Conservation (phyloP, 92 coral and sea anemone species). For the Meandrina meandrites region DNA sequence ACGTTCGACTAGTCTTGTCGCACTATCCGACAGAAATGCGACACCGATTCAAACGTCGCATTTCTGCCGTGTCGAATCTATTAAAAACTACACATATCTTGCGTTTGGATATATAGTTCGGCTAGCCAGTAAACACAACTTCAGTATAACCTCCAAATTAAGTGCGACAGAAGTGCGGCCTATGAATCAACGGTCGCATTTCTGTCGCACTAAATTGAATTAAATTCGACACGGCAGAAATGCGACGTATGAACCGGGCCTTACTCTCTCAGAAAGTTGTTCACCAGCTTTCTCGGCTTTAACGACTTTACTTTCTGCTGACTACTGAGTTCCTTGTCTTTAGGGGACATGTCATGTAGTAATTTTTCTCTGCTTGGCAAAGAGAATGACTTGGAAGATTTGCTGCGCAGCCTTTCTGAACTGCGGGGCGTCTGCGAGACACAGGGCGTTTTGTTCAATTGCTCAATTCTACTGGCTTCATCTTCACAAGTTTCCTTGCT, state of each 20-base stretch:
- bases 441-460: constrained; percentile 16
- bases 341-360: constrained; percentile 62
- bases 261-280: constrained; percentile 90
- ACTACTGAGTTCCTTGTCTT: constrained; percentile 15
- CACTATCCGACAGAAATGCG: constrained; percentile 3
- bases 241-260: constrained; percentile 44
- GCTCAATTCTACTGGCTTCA: background rate
- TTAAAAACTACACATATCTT: too few species aligned
- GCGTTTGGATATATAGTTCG: too few species aligned
- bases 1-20: constrained; percentile 2
- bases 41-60: background rate
- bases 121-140: too few species aligned
- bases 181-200: too few species aligned
- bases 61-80: background rate
- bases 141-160: too few species aligned
- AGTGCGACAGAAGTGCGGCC: too few species aligned
- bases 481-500: background rate
- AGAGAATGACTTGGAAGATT: constrained; percentile 47
- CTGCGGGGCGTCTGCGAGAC: constrained; percentile 67
- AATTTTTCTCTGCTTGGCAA: constrained; percentile 73
- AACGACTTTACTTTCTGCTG: constrained; percentile 33
- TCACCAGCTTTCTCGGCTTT: constrained; percentile 74
- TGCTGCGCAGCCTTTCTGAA: constrained; percentile 72
- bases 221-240: constrained; percentile 34
- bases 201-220: background rate